phyloP scores from a whole-genome alignment of 2,888 invertebrate genomes.

The Pyrocoelia pectoralis region DNA sequence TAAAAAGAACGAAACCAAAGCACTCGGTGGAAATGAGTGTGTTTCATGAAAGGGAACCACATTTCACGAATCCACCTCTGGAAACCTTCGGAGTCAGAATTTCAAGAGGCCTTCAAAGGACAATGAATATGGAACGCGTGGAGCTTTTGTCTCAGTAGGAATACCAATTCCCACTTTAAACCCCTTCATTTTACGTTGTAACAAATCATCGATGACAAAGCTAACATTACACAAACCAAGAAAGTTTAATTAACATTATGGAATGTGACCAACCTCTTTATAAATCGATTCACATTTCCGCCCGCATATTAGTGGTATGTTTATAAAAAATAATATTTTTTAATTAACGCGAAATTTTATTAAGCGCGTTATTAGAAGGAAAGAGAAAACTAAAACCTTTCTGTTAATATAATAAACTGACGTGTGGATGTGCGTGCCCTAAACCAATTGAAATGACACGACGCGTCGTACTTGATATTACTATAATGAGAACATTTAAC shows the following conservation, averaged over 20 bases:
- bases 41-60: too few relatives aligned
- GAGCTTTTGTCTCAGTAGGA: too few relatives aligned
- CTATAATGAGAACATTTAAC: slow-evolving; percentile 21
- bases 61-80: too few relatives aligned
- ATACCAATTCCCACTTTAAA: too few relatives aligned
- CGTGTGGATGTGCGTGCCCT: slow-evolving; percentile 9
- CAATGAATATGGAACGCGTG: too few relatives aligned
- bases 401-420: slow-evolving; percentile 7
- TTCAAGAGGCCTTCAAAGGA: too few relatives aligned
- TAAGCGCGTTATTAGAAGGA: background rate
- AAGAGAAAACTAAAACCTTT: background rate
- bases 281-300: background rate
- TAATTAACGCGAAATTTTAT: slow-evolving; percentile 6
- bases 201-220: background rate
- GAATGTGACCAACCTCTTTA: background rate
- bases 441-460: slow-evolving; percentile 14
- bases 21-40: too few relatives aligned
- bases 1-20: too few relatives aligned
- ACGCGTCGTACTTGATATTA: slow-evolving; percentile 8
- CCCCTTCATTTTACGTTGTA: too few relatives aligned
- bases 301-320: background rate
- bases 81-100: too few relatives aligned
- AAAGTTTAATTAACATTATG: background rate
- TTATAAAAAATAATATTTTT: background rate
- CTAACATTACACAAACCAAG: background rate